Base-by-base conservation (phyloP, 2,113 vertebrate genomes). In the Phrynosoma platyrhinos region DNA sequence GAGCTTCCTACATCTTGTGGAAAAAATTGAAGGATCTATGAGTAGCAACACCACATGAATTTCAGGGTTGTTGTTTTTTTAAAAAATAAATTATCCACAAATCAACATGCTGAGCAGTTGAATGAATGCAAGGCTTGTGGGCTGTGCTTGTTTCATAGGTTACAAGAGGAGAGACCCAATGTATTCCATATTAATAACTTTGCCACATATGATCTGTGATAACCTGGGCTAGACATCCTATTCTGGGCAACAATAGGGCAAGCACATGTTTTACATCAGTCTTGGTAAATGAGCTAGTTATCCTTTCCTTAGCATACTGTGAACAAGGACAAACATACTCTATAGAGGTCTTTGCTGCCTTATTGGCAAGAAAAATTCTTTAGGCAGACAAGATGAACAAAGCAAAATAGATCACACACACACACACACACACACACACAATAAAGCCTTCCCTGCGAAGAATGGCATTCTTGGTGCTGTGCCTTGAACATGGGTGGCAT, bases 391-490 rank as follows among this genome's bases (percentile, higher is more conserved):
- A 52, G 72, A 30, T 20, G 21, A 80, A 87, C 77, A 88, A 88
- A 83, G 74, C 79, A 83, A 82, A 66, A 47, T 7, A 53, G 16
- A 20, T 16, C 30, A n/a, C n/a, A n/a, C n/a, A n/a, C n/a, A n/a
- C 2, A 36, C 36, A 36, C 36, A 36, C 36, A 36, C 36, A 36
- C 36, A 36, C 36, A 36, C 36, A 36, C 36, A 52, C 20, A 42
- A 30, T 18, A 71, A 81, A 81, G 14, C n/a, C 30, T 58, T 30
- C 47, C 68, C 88, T 62, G 58, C 3, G 88, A 84, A 86, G 53
- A 88, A 95, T 92, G 90, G 53, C 87, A 82, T 93, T 89, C 95
- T 93, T 94, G 93, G 92, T 94, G 30, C 90, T 91, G 72, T 6
- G 0, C 16, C 87, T 87, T 0, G 25, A 58, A 91, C 75, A 94